Conservation (phyloP, 2,797 vertebrate genomes). For the Bradypus variegatus region DNA sequence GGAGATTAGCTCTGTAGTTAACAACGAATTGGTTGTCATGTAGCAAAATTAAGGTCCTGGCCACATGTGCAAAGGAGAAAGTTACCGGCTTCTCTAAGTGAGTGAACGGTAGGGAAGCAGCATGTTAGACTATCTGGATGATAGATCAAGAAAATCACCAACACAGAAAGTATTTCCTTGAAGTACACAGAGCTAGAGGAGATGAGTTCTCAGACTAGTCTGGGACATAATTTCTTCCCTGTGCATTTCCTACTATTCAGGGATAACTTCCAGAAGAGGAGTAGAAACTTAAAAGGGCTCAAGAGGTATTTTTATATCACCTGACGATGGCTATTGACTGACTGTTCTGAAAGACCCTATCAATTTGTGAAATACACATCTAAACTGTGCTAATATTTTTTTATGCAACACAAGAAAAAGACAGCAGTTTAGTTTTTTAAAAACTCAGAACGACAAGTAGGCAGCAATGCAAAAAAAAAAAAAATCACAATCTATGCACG, state of each 20-base stretch:
- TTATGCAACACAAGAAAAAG: not conserved
- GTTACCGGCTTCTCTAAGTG: too few relatives aligned
- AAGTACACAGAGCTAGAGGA: not conserved
- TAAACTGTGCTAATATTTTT: not conserved
- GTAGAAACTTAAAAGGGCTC: not conserved
- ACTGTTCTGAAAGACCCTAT: not conserved
- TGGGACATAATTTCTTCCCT: not conserved
- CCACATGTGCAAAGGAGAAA: not conserved
- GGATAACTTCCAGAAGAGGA: not conserved
- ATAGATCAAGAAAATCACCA: not conserved
- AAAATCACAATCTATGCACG: not conserved
- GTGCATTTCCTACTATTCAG: not conserved
- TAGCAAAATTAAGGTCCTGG: not conserved
- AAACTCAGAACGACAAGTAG: conserved; percentile 14
- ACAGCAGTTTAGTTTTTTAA: not conserved
- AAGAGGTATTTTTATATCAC: not conserved
- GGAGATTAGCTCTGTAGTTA: not conserved
- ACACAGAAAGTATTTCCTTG: not conserved
- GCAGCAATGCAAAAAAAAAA: conserved; percentile 19
- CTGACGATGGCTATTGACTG: not conserved
- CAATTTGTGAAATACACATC: not conserved
- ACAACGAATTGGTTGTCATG: not conserved
- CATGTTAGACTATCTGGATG: not conserved
- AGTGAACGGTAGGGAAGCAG: not conserved
- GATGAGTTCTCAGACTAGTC: not conserved